These are phyloP conservation scores for Acrossocheilus fasciatus DNA, from an alignment of 2,797 vertebrate species.

Conservation along the genomic window DNA sequence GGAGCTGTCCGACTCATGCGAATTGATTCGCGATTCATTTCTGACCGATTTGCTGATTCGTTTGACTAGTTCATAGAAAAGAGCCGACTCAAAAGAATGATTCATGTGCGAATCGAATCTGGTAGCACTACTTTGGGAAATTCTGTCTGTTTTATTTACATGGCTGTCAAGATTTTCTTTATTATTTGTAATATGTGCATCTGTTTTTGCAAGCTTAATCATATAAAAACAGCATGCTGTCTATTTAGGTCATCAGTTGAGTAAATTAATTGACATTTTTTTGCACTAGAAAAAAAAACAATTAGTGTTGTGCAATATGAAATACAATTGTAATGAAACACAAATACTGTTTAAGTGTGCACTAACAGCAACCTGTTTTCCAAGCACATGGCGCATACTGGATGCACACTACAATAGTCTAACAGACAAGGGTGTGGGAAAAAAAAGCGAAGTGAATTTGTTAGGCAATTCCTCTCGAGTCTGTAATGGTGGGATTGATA, in stretches of 20 bases:
- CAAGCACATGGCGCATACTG: neutral
- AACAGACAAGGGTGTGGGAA: neutral
- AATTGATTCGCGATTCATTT: neutral
- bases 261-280: neutral
- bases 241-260: neutral
- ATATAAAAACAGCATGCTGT: neutral
- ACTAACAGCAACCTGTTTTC: neutral
- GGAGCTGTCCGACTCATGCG: neutral
- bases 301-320: neutral
- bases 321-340: neutral
- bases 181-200: neutral
- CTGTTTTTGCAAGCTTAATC: neutral
- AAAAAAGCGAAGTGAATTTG: neutral
- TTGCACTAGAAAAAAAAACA: neutral
- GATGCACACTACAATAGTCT: neutral
- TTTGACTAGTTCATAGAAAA: neutral
- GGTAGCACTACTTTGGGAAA: neutral
- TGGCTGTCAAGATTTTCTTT: neutral
- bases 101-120: neutral
- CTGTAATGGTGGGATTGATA: slow-evolving; percentile 3
- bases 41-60: neutral
- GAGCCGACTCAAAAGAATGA: neutral
- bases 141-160: neutral
- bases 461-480: slow-evolving; percentile 16
- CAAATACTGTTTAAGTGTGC: neutral